Base-by-base conservation (phyloP, 2,113 vertebrate genomes). In the Rhipidura dahli region DNA sequence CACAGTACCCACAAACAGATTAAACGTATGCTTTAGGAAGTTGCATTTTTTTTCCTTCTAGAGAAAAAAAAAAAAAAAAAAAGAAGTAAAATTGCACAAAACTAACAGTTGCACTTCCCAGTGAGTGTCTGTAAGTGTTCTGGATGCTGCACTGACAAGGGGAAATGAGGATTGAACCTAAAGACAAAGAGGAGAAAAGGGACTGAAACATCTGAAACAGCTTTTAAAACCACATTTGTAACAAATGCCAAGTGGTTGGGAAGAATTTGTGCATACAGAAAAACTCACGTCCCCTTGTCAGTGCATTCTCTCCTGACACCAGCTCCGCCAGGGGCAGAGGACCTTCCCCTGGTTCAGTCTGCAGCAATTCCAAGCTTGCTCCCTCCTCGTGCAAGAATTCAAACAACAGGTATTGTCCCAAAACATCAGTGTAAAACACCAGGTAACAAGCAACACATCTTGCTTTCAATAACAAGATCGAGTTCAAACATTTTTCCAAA, bases 181-280 rank as follows among this genome's bases (percentile, higher is more conserved):
- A 90, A 96, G 79, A 96, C 70, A 83, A 83, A 93, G 75, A 40
- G 56, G 63, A 96, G 87, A 78, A 91, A 90, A 77, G 63, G 68
- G 56, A 95, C 75, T 61, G n/a, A 92, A 95, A 91, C 87, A 91
- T 76, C 89, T 94, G 89, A 96, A 96, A 91, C 63, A 83, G 54
- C 56, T 90, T 90, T 90, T 76, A 86, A 71, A 81, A 22, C 16
- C 27, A 24, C 33, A 59, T 80, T 92, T 68, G 18, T 83, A 91
- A 73, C 44, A 80, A 94, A 78, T 9, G 37, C 47, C 76, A 78
- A 81, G 83, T 81, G 20, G 14, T 4, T 71, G 40, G 35, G 23
- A 94, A 87, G 51, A 54, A 17, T 59, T 73, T 83, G 33, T 1
- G 2, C 8, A 2, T 30, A 51, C 44, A 60, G 39, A n/a, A 86